These are phyloP conservation scores for Lydus trimaculatus DNA, from an alignment of 2,888 invertebrate genomes.

Conservation along the genomic window DNA sequence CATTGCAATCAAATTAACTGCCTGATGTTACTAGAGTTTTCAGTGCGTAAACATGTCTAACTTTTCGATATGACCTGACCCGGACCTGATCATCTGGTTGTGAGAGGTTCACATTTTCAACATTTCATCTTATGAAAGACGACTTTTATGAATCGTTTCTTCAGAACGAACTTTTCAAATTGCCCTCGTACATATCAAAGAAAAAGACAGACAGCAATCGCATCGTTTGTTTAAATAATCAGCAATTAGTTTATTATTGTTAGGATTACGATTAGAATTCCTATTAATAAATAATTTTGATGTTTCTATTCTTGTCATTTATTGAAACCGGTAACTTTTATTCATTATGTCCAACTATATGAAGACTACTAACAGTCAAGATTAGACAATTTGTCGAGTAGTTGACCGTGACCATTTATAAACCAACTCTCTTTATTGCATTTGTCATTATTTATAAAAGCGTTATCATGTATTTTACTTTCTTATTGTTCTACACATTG, in stretches of 20 bases:
- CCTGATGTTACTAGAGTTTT: too few relatives aligned
- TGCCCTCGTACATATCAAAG: too few relatives aligned
- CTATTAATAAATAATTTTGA: not conserved
- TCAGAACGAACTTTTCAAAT: too few relatives aligned
- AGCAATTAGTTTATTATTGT: not conserved
- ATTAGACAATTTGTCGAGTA: too few relatives aligned
- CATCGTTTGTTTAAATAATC: not conserved
- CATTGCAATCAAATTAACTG: too few relatives aligned
- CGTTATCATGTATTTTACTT: not conserved
- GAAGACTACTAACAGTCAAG: not conserved
- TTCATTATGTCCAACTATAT: not conserved
- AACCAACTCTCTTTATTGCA: not conserved
- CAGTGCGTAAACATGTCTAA: too few relatives aligned
- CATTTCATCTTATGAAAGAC: too few relatives aligned
- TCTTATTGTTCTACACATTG: not conserved
- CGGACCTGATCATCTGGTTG: too few relatives aligned
- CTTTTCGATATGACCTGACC: too few relatives aligned
- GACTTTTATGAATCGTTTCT: too few relatives aligned
- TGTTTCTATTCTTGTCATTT: not conserved
- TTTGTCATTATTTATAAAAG: not conserved
- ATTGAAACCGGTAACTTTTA: not conserved
- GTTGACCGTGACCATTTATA: not conserved
- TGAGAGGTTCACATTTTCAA: too few relatives aligned
- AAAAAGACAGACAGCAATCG: not conserved
- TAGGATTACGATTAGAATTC: not conserved